Conservation (phyloP, 1,140 invertebrate species). For the Cydia fagiglandana region DNA sequence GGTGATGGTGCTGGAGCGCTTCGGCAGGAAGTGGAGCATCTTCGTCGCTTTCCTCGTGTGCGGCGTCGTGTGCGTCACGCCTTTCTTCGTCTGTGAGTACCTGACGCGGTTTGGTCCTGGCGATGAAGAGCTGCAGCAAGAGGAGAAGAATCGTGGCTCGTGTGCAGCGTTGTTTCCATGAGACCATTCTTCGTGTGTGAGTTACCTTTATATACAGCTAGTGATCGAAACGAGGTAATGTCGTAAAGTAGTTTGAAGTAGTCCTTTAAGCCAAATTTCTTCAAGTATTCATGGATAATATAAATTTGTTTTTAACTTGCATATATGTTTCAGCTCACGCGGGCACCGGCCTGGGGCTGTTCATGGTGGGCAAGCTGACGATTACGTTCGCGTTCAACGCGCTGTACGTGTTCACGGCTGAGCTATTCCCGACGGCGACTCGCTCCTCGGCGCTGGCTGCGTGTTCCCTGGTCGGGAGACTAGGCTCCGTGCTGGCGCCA, state of each 20-base stretch:
- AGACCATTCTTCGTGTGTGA: too few relatives aligned
- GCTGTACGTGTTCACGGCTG: conserved; percentile 85
- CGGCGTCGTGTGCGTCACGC: conserved; percentile 73
- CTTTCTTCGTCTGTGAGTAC: conserved; percentile 64
- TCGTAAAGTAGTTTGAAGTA: too few relatives aligned
- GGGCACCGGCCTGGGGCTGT: conserved; percentile 75
- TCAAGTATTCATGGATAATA: too few relatives aligned
- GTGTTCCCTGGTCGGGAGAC: conserved; percentile 85
- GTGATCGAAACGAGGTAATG: too few relatives aligned
- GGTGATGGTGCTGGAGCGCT: conserved; percentile 82
- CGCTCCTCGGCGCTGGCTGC: conserved; percentile 83
- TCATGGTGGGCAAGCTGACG: conserved; percentile 87
- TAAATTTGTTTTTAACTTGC: too few relatives aligned
- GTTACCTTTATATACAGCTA: too few relatives aligned
- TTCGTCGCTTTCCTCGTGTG: conserved; percentile 82
- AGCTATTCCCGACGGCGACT: conserved; percentile 86
- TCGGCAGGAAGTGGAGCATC: conserved; percentile 82
- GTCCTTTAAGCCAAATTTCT: too few relatives aligned
- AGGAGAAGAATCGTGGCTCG: too few relatives aligned
- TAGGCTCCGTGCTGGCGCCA: conserved; percentile 87
- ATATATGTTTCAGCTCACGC: conserved; percentile 46
- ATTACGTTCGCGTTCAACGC: conserved; percentile 86
- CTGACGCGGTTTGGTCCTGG: too few relatives aligned
- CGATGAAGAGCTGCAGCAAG: too few relatives aligned
- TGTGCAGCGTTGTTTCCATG: too few relatives aligned